phyloP scores from a whole-genome alignment of 2,797 vertebrate genomes.

The Rhyacichthys aspro region DNA sequence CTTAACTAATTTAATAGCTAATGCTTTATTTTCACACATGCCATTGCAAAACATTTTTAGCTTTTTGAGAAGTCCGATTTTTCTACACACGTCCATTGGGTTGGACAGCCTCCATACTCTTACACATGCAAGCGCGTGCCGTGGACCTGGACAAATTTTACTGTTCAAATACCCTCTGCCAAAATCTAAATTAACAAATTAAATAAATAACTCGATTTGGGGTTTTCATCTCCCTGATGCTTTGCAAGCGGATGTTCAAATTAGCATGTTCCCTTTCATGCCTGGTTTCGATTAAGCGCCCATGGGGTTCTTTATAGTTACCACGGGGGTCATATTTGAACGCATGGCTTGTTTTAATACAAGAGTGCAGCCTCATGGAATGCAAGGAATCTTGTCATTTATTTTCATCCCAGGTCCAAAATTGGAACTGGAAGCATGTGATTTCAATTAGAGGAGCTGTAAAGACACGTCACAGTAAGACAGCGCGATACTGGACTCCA shows the following conservation, averaged over 20 bases:
- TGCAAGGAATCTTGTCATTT: slow-evolving; percentile 76
- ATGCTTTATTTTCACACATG: not conserved
- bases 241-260: slow-evolving; percentile 67
- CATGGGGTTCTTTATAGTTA: slow-evolving; percentile 73
- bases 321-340: slow-evolving; percentile 68
- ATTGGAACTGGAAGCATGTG: slow-evolving; percentile 58
- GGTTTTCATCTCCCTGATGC: slow-evolving; percentile 34
- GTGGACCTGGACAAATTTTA: slow-evolving; percentile 3
- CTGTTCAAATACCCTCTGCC: slow-evolving; percentile 33
- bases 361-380: slow-evolving; percentile 65
- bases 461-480: slow-evolving; percentile 56
- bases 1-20: slow-evolving; percentile 4
- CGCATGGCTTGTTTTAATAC: slow-evolving; percentile 72
- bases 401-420: slow-evolving; percentile 71
- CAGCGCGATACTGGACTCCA: slow-evolving; percentile 21
- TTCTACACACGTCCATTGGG: slow-evolving; percentile 10
- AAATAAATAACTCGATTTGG: slow-evolving; percentile 40
- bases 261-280: slow-evolving; percentile 69
- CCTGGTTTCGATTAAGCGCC: slow-evolving; percentile 72
- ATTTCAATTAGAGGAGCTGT: slow-evolving; percentile 68
- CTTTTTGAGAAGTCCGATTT: not conserved
- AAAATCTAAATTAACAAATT: slow-evolving; percentile 21
- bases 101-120: slow-evolving; percentile 36
- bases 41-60: slow-evolving; percentile 6
- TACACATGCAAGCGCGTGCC: slow-evolving; percentile 35